Evolutionary conservation across 2,888 invertebrate genomes (phyloP).

Genomic region (Chaetoderma sp.): DNA sequence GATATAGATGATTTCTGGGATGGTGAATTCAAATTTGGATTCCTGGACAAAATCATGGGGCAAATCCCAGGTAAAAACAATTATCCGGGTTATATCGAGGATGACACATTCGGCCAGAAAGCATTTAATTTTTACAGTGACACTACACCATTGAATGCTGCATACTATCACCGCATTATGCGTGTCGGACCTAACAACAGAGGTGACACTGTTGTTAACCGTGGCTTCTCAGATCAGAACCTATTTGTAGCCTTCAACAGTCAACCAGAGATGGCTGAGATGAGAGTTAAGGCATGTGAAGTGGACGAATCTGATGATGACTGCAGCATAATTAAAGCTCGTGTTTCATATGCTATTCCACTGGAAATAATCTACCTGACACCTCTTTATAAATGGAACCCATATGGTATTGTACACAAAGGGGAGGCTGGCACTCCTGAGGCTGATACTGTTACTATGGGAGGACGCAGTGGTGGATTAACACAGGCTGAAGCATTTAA

Average conservation of each 20-base stretch:
- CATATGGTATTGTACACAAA: background rate
- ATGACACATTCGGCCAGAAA: conserved; percentile 33
- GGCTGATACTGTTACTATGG: background rate
- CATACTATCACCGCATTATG: conserved; percentile 7
- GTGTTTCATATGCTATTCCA: too few species aligned
- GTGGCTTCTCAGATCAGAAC: too few species aligned
- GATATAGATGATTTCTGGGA: conserved; percentile 11
- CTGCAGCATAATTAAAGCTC: background rate
- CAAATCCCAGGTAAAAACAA: conserved; percentile 52
- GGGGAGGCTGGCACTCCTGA: conserved; percentile 17
- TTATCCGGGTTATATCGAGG: conserved; percentile 36
- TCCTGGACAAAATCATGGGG: conserved; percentile 45
- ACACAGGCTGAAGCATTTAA: conserved; percentile 37
- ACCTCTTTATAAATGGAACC: background rate
- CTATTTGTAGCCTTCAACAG: conserved; percentile 26
- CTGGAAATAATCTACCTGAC: conserved; percentile 1
- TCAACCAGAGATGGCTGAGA: conserved; percentile 23
- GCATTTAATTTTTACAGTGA: conserved; percentile 15
- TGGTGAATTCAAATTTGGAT: too few species aligned
- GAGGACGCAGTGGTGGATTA: conserved; percentile 35
- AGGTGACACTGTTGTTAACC: conserved; percentile 25
- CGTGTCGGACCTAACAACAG: too few species aligned
- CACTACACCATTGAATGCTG: conserved; percentile 24
- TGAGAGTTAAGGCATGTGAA: conserved; percentile 9
- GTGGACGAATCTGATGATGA: background rate